These are phyloP conservation scores for Pseudomyrmex dendroicus DNA, from an alignment of 1,140 invertebrate genomes.

Conservation along the genomic window DNA sequence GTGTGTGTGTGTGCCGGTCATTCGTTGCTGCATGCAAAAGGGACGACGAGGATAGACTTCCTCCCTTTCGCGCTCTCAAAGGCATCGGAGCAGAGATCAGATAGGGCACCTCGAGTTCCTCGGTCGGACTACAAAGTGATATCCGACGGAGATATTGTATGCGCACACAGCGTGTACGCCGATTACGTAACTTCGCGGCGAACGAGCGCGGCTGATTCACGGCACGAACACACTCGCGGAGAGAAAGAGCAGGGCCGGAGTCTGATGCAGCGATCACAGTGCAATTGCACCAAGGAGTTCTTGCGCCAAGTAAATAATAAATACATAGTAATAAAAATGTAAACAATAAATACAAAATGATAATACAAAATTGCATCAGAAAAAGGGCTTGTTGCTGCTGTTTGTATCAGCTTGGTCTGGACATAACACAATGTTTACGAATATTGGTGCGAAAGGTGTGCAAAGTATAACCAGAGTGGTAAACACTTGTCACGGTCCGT, in stretches of 20 bases:
- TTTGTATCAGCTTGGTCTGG: background rate
- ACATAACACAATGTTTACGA: constrained; percentile 17
- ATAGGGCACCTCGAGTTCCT: constrained; percentile 73
- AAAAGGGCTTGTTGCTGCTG: background rate
- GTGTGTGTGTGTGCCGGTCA: background rate
- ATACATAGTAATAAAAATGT: background rate
- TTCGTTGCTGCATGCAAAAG: constrained; percentile 50
- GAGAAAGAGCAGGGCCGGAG: constrained; percentile 17
- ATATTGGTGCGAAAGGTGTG: constrained; percentile 8
- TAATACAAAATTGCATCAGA: background rate
- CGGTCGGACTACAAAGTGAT: constrained; percentile 81
- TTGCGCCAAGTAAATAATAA: background rate
- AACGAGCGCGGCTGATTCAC: constrained; percentile 69
- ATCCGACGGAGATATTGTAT: constrained; percentile 78
- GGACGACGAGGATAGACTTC: constrained; percentile 60
- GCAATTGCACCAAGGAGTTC: constrained; percentile 13
- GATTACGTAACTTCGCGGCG: constrained; percentile 77
- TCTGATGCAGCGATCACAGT: constrained; percentile 29
- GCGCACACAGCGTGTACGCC: constrained; percentile 68
- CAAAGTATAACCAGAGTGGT: constrained; percentile 33
- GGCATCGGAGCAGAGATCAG: constrained; percentile 77
- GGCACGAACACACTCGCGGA: constrained; percentile 31
- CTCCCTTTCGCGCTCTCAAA: constrained; percentile 73
- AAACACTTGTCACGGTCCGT: constrained; percentile 56
- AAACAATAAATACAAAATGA: too few relatives aligned